A percentile compares a stretch with the other conserved stretches of the same genome.
These are phyloP conservation scores for Dascillus cervinus DNA, from an alignment of 2,888 invertebrate genomes.

Conservation along the genomic window DNA sequence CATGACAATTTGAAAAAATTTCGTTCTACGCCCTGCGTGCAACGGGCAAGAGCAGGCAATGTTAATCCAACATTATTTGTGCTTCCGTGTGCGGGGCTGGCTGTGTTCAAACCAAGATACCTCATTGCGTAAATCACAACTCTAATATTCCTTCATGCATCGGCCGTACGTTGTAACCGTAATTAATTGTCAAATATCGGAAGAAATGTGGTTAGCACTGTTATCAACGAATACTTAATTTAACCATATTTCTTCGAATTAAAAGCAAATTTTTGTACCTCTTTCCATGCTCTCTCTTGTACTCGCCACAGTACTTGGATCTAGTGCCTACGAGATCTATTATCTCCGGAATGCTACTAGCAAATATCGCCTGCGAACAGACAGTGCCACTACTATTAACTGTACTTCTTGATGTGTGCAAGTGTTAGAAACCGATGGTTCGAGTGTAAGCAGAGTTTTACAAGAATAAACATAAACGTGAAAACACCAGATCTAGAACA, in stretches of 20 bases:
- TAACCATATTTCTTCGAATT: conserved; percentile 13
- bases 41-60: conserved; percentile 10
- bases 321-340: conserved; percentile 99
- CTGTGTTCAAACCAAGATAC: conserved; percentile 22
- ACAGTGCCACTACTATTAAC: conserved; percentile 36
- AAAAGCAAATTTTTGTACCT: conserved; percentile 59
- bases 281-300: conserved; percentile 99
- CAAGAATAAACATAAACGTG: conserved; percentile 1
- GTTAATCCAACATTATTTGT: conserved; percentile 13
- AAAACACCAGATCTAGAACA: conserved; percentile 5
- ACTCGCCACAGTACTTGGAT: conserved; percentile 99
- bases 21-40: conserved; percentile 20
- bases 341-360: conserved; percentile 99
- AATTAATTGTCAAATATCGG: too few species aligned
- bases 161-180: too few species aligned
- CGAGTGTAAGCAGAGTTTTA: conserved; percentile 5
- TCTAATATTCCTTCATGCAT: conserved; percentile 6
- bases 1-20: conserved; percentile 2
- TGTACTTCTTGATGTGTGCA: too few species aligned
- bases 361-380: conserved; percentile 98
- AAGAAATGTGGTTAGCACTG: not conserved
- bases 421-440: conserved; percentile 4
- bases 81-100: conserved; percentile 27
- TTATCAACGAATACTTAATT: not conserved
- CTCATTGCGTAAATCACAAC: conserved; percentile 3